phyloP scores from a whole-genome alignment of 2,888 invertebrate genomes.

The Ceramica pisi region DNA sequence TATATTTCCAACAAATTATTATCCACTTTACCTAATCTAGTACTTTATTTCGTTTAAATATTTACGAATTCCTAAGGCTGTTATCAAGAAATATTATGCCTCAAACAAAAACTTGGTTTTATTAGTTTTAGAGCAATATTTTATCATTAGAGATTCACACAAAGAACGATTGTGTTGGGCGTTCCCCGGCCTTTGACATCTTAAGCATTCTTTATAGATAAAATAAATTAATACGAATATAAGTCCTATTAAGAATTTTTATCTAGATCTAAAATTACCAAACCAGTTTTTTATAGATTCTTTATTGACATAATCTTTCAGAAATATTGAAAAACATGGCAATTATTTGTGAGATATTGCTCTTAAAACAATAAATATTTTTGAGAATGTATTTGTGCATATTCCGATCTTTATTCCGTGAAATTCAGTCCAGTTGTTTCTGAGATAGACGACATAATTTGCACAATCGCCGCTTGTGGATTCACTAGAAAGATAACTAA shows the following conservation, averaged over 20 bases:
- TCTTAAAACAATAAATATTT: neutral
- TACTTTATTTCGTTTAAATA: conserved; percentile 15
- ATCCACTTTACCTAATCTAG: neutral
- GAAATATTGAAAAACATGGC: conserved; percentile 16
- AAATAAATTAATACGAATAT: conserved; percentile 50
- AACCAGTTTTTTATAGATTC: conserved; percentile 40
- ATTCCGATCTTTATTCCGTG: conserved; percentile 15
- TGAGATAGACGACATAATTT: conserved; percentile 21
- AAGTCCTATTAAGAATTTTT: conserved; percentile 48
- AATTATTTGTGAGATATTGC: conserved; percentile 32
- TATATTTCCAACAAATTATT: neutral
- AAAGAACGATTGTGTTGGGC: conserved; percentile 46
- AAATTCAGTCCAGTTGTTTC: conserved; percentile 24
- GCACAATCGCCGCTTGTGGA: conserved; percentile 16
- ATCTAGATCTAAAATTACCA: conserved; percentile 49
- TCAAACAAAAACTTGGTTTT: conserved; percentile 34
- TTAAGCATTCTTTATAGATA: conserved; percentile 55
- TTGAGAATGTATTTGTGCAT: neutral
- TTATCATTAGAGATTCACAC: conserved; percentile 51
- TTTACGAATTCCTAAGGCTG: conserved; percentile 13
- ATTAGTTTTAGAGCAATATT: conserved; percentile 48
- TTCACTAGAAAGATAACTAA: conserved; percentile 70
- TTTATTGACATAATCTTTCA: conserved; percentile 44
- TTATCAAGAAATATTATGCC: conserved; percentile 13
- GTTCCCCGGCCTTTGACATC: conserved; percentile 56